Conservation (phyloP, 2,888 invertebrate species). For the Stenodema calcarata region DNA sequence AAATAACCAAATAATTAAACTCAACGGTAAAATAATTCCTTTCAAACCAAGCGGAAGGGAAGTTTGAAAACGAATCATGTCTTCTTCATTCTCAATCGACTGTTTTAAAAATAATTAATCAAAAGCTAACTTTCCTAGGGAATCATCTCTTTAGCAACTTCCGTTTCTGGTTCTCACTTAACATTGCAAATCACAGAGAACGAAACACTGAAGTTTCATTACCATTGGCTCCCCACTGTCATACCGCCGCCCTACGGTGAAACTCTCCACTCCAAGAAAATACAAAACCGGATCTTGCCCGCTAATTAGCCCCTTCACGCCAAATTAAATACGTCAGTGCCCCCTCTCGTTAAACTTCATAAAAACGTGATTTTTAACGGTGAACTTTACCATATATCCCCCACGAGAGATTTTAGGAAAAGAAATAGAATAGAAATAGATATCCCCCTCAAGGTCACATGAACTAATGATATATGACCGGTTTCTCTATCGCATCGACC, state of each 20-base stretch:
- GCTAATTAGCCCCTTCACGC: slow-evolving; percentile 13
- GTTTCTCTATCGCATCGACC: too few relatives aligned
- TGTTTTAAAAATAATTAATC: not conserved
- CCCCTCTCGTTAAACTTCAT: not conserved
- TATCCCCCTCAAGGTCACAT: too few relatives aligned
- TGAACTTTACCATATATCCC: not conserved
- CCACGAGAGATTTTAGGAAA: too few relatives aligned
- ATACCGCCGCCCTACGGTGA: not conserved
- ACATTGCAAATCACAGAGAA: slow-evolving; percentile 1
- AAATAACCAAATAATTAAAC: not conserved
- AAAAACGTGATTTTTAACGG: not conserved
- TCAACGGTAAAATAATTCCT: not conserved
- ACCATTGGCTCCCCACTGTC: not conserved
- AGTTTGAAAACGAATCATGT: not conserved
- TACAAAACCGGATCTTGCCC: not conserved
- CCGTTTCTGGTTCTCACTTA: not conserved
- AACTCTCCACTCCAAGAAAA: slow-evolving; percentile 1
- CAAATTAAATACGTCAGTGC: not conserved
- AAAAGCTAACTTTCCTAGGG: not conserved
- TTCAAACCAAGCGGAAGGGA: not conserved
- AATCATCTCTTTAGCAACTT: slow-evolving; percentile 10
- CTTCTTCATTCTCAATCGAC: not conserved
- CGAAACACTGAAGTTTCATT: slow-evolving; percentile 26
- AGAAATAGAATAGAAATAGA: too few relatives aligned
- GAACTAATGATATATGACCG: too few relatives aligned